Evolutionary conservation across 2,113 vertebrate genomes (phyloP).

Genomic region (Balaenoptera acutorostrata): DNA sequence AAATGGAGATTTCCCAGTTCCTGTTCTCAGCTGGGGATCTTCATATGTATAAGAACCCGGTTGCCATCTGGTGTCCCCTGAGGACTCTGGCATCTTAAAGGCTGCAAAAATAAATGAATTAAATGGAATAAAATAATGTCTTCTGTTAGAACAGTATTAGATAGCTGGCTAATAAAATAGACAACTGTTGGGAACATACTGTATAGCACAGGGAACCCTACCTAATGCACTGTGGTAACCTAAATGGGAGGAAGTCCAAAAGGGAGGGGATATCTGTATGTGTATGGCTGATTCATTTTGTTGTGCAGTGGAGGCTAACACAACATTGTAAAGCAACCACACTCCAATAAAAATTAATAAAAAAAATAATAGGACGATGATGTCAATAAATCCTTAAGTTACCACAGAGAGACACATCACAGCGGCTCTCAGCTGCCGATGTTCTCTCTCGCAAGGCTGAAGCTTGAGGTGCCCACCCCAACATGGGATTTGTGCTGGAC

Average conservation of each 20-base stretch:
- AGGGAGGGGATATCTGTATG: no score
- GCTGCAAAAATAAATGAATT: background rate
- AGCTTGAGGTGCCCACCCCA: background rate
- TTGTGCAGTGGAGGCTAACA: no score
- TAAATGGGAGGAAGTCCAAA: no score
- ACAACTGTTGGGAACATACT: no score
- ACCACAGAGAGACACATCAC: background rate
- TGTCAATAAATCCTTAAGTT: background rate
- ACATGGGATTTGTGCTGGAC: no score
- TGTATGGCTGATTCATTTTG: no score
- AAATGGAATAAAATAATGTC: background rate
- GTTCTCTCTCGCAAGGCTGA: background rate
- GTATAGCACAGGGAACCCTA: no score
- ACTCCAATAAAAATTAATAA: no score
- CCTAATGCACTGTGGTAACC: no score
- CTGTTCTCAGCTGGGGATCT: background rate
- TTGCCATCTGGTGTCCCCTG: background rate
- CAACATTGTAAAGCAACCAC: no score
- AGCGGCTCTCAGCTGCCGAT: background rate
- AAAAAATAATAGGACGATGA: background rate
- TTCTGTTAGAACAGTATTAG: background rate
- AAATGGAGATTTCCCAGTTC: background rate
- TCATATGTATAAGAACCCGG: background rate
- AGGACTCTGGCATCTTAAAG: background rate
- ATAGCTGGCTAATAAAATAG: background rate